Percentiles rank a stretch among this genome's conserved stretches.
Conservation (phyloP, 2,113 vertebrate genomes). For the Fregata magnificens region DNA sequence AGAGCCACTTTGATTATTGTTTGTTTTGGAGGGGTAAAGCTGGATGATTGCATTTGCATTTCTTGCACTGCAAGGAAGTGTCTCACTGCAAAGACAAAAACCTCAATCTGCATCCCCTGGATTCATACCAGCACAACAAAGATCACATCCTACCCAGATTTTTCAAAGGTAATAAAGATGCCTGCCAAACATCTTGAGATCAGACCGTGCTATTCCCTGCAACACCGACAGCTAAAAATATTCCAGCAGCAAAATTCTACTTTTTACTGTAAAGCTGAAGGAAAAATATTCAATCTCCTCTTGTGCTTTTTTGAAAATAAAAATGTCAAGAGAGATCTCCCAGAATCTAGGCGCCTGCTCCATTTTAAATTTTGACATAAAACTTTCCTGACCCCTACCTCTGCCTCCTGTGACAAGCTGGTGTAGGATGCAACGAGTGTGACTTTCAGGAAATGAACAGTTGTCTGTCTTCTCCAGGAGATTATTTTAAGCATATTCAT, state of each 20-base stretch:
- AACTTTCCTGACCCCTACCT: background rate
- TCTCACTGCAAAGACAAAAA: background rate
- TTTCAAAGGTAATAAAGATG: background rate
- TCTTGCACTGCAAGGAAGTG: background rate
- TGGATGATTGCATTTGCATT: background rate
- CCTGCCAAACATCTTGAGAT: background rate
- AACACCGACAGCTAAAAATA: background rate
- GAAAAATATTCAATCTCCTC: background rate
- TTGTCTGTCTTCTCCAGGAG: background rate
- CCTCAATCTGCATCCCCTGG: background rate
- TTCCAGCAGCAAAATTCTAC: background rate
- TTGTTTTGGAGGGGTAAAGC: background rate
- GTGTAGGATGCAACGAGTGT: background rate
- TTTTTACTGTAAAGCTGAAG: background rate
- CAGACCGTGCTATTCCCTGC: background rate
- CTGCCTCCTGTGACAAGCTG: background rate
- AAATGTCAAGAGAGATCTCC: background rate
- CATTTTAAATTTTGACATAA: background rate
- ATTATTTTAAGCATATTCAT: background rate
- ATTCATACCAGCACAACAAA: background rate
- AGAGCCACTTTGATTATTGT: background rate
- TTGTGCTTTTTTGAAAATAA: background rate
- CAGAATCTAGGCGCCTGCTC: background rate
- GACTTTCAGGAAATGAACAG: background rate
- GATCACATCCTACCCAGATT: background rate